Evolutionary conservation across 2,888 invertebrate species (phyloP).

Genomic region (Unio pictorum): DNA sequence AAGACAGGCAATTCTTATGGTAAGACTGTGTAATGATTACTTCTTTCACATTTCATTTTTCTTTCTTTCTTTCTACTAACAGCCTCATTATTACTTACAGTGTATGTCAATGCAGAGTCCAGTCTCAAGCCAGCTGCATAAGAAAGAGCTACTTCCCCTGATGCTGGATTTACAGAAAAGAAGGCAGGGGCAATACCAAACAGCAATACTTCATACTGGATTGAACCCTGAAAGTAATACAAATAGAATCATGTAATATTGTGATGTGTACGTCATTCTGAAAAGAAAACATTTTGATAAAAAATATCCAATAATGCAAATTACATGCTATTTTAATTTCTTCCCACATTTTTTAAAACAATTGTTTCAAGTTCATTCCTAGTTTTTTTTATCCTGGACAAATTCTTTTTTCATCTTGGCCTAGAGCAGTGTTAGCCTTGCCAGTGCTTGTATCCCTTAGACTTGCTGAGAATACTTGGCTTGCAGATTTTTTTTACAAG

Average conservation of each 20-base stretch:
- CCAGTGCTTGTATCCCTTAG: no score
- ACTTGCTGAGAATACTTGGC: no score
- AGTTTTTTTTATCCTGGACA: no score
- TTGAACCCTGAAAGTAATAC: conserved; percentile 39
- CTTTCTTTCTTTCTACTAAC: background rate
- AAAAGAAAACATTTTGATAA: background rate
- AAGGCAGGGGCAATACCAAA: conserved; percentile 55
- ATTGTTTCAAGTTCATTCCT: no score
- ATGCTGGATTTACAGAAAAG: conserved; percentile 48
- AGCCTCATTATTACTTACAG: conserved; percentile 37
- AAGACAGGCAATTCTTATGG: no score
- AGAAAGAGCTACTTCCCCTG: conserved; percentile 44
- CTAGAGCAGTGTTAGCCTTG: no score
- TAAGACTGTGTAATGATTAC: no score
- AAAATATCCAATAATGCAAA: no score
- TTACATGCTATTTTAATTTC: no score
- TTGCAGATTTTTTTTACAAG: no score
- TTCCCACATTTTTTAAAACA: no score
- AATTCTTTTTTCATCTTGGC: no score
- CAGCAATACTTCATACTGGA: conserved; percentile 54
- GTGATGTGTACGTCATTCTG: background rate
- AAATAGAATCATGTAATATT: background rate
- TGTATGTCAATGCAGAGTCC: conserved; percentile 42
- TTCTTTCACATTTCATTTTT: background rate
- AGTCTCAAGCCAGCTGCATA: conserved; percentile 40